Conservation (phyloP, 2,113 vertebrate genomes). For the Dryoscopus gambensis region DNA sequence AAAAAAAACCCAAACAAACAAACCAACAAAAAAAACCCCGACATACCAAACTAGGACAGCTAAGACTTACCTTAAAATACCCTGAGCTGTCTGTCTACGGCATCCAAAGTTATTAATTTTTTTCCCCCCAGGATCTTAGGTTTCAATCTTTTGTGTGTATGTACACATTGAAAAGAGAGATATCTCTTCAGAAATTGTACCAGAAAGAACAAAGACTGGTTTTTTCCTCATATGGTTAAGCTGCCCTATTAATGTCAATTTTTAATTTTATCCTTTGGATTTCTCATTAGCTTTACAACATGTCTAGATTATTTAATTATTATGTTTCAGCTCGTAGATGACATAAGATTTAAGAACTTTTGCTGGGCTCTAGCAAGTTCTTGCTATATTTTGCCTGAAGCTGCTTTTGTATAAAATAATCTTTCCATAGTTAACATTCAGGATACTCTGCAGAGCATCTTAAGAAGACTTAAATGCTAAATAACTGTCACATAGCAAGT, state of each 20-base stretch:
- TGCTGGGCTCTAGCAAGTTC: constrained; percentile 33
- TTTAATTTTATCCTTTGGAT: constrained; percentile 51
- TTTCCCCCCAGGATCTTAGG: not conserved
- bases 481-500: constrained; percentile 62
- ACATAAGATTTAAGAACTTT: constrained; percentile 51
- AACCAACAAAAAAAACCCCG: not conserved
- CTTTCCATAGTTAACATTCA: constrained; percentile 55
- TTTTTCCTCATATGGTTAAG: not conserved
- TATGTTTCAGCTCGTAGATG: constrained; percentile 42
- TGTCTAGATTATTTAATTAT: constrained; percentile 58
- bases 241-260: constrained; percentile 40
- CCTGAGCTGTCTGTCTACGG: not conserved
- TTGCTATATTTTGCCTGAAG: constrained; percentile 46
- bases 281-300: constrained; percentile 50
- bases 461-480: constrained; percentile 60
- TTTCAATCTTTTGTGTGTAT: not conserved
- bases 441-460: constrained; percentile 36
- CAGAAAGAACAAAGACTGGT: not conserved
- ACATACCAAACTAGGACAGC: not conserved
- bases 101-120: not conserved
- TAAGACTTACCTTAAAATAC: not conserved
- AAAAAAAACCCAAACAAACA: not conserved
- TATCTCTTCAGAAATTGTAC: not conserved
- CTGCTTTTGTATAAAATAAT: constrained; percentile 62
- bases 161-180: not conserved